phyloP scores from a whole-genome alignment of 2,888 invertebrate genomes.

The Chymomyza fuscimana region DNA sequence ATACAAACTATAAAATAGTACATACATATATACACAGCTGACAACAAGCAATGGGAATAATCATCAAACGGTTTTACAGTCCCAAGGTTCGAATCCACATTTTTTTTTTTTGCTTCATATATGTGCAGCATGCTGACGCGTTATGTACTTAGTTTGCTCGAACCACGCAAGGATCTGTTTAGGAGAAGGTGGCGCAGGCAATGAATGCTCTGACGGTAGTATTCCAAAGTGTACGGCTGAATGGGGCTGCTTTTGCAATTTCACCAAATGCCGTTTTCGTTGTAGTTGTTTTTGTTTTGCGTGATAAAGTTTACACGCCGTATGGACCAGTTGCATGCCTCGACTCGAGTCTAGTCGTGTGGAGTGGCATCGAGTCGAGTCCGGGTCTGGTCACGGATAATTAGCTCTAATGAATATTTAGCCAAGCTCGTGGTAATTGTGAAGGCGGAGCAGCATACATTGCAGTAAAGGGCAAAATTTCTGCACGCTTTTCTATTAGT shows the following conservation, averaged over 20 bases:
- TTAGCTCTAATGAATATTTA: slow-evolving; percentile 73
- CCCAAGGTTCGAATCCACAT: not conserved
- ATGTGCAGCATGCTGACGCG: not conserved
- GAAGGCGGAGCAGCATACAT: not conserved
- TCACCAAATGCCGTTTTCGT: not conserved
- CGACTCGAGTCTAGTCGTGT: slow-evolving; percentile 44
- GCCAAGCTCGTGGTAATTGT: slow-evolving; percentile 46
- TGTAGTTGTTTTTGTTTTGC: not conserved
- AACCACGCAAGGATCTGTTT: not conserved
- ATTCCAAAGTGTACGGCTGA: not conserved
- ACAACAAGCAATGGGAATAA: not conserved
- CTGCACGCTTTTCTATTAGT: slow-evolving; percentile 63
- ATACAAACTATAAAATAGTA: no score
- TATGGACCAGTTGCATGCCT: not conserved
- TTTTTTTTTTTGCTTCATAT: not conserved
- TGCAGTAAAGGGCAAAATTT: slow-evolving; percentile 54
- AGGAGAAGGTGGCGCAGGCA: no score
- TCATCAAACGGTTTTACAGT: not conserved
- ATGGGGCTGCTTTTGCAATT: not conserved
- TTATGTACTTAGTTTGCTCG: not conserved
- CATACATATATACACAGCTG: not conserved
- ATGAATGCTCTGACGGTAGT: no score
- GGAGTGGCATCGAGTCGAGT: no score
- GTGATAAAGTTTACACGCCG: not conserved
- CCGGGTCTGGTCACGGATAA: slow-evolving; percentile 65